Evolutionary conservation across 2,888 invertebrate genomes (phyloP), one percentile per base, ranked within the genome.

Genomic region (Platerodrilus igneus): DNA sequence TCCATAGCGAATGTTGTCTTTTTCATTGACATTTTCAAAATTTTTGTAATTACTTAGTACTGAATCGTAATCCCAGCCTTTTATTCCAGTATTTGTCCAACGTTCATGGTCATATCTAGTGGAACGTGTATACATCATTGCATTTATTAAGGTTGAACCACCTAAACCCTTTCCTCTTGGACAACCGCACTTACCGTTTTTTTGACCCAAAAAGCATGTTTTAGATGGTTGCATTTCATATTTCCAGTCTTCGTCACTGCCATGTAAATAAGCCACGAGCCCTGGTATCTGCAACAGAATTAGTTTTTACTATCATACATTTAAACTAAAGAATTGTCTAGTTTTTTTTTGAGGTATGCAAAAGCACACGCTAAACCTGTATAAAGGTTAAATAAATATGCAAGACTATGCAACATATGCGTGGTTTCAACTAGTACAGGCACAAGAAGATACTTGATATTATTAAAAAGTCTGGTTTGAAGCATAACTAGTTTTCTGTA

Each of bases 51-150:
- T 2, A 7, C 13, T 2, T n/a, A 31, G 6, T 6, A 31, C 13
- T 3, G 20, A 20, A 14, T 31, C 20, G 20, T 20, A 31, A 8
- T 31, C 21, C 31, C 31, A 31, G 2, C 21, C 31, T 3, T n/a
- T 14, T 7, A 21, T 31, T 7, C 31, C 31, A 10, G 3, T 7
- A 2, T 13, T 14, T 3, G 13, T 14, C 31, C 31, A 31, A 3
- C 7, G 4, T 3, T 31, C 31, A 14, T 31, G 13, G 13, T 93
- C 92, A 41, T 80, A 78, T 51, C 79, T 77, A n/a, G 10, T 31
- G 3, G 20, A 11, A 14, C 31, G 31, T 6, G 13, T 6, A 11
- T 31, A 31, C 3, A 31, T 13, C 31, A 31, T 31, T 13, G 20
- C 31, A 20, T 31, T 31, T 2, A 31, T 31, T 3, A 21, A 3